phyloP scores from a whole-genome alignment of 2,113 vertebrate species.

The Aepyceros melampus region DNA sequence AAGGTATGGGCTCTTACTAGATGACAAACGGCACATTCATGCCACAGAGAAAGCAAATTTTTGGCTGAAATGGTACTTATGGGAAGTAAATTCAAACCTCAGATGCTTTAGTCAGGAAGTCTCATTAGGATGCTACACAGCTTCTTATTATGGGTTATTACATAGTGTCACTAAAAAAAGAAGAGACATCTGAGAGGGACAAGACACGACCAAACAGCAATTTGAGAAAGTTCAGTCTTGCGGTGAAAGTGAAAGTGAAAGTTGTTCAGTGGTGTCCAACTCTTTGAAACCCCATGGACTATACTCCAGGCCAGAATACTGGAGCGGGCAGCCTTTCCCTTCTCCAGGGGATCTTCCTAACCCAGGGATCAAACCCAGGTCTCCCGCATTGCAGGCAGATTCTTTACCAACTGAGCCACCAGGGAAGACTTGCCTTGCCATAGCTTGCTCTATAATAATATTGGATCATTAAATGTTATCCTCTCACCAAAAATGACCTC shows the following conservation, averaged over 20 bases:
- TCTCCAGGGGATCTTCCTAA: not conserved
- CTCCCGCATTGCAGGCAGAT: not conserved
- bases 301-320: not conserved
- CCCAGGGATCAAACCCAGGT: not conserved
- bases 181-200: slow-evolving; percentile 38
- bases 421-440: not conserved
- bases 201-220: not conserved
- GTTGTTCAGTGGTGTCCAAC: not conserved
- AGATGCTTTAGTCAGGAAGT: slow-evolving; percentile 71
- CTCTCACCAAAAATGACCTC: not conserved
- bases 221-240: not conserved
- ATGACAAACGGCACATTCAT: slow-evolving; percentile 53
- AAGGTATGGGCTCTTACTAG: slow-evolving; percentile 59
- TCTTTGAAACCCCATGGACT: not conserved
- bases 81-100: slow-evolving; percentile 70
- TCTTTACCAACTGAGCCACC: not conserved
- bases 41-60: slow-evolving; percentile 55
- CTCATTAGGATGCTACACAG: slow-evolving; percentile 62
- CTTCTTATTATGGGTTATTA: slow-evolving; percentile 67
- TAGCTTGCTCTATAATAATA: slow-evolving; percentile 4
- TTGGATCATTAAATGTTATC: not conserved
- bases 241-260: not conserved
- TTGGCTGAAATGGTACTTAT: slow-evolving; percentile 67
- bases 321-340: not conserved
- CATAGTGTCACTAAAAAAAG: slow-evolving; percentile 63